Evolutionary conservation across 2,888 invertebrate species (phyloP), one percentile per base, ranked within the genome.

Genomic region (Alitta virens): DNA sequence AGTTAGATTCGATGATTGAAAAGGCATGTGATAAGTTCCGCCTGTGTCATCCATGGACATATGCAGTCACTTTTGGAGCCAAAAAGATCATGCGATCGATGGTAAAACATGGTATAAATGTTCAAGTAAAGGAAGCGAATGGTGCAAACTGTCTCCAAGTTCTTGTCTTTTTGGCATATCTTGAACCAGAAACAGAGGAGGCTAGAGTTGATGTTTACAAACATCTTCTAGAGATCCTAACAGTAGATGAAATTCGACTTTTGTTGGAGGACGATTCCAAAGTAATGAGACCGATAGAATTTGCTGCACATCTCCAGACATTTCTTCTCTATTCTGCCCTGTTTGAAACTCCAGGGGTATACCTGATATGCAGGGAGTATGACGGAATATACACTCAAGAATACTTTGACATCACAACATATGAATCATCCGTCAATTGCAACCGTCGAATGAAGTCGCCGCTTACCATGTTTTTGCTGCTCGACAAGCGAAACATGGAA

Each of bases 321-420:
- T 56, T 43, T 25, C 14, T 7, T 12, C 1, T 43, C 2, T 24
- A 23, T 3, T 12, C 1, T 1, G 23, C 21, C 7, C 14, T 56
- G 21, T 46, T 56, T n/a, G 18, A 25, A 23, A 56, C 56, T 16
- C 5, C 38, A 16, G 56, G 56, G 1, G 24, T 56, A 14, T 56
- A 56, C 25, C 7, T 18, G 18, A 25, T 23, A 12, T 16, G n/a
- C 18, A 18, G n/a, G 23, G 7, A 43, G 1, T 23, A 23, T 25
- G 23, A 23, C 16, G 24, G 24, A 14, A 14, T 42, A 14, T 23
- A 23, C 25, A 24, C 23, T 16, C 42, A 25, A 12, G 24, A 56
- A 12, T 42, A 56, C n/a, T 43, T 42, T 56, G 56, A 56, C 24
- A 42, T 56, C 2, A 56, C 43, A 16, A 43, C 40, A 7, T 56